Evolutionary conservation across 2,888 invertebrate genomes (phyloP), one percentile per base, ranked within the genome.

Genomic region (Pseudococcus longispinus): DNA sequence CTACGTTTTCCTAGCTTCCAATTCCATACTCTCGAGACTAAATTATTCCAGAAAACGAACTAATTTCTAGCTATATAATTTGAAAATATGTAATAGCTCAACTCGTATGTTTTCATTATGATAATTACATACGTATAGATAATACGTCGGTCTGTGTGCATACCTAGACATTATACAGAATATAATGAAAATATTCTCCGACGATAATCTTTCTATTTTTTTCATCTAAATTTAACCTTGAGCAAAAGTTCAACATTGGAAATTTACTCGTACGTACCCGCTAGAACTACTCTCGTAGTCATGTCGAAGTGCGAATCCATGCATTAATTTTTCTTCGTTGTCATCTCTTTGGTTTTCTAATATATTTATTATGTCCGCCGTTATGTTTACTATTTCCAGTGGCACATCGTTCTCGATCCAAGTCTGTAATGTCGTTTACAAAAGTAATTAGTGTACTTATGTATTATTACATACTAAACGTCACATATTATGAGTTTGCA

Each of bases 271-370:
- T 6, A 42, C 42, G 55, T 55, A 55, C 83, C 55, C 83, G 83
- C 18, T 83, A 83, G 55, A 83, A n/a, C 83, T 55, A 18, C 83
- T 80, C 2, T 42, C 77, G 42, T 42, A 80, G 42, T 80, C 42
- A 80, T 80, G 29, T 2, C 77, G 77, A 80, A 80, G 77, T 20
- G 37, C 2, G 20, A 80, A 42, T 42, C 77, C 77, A 42, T 80
- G 77, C 77, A 20, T 80, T 92, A 94, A 93, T 90, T 94, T 94
- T 87, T 91, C 91, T 44, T 91, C 91, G 80, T 94, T 92, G 87
- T 91, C 90, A 80, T 90, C 90, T 88, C 93, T 91, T 90, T 94
- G 93, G 87, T 92, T 91, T 88, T 92, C 91, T 87, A 94, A 91
- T 83, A 94, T 92, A 89, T 93, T 93, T 88, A 92, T 91, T 89